Percentiles rank a stretch among this genome's conserved stretches.
Conservation (phyloP, 2,888 invertebrate species). For the Tridacna gigas region DNA sequence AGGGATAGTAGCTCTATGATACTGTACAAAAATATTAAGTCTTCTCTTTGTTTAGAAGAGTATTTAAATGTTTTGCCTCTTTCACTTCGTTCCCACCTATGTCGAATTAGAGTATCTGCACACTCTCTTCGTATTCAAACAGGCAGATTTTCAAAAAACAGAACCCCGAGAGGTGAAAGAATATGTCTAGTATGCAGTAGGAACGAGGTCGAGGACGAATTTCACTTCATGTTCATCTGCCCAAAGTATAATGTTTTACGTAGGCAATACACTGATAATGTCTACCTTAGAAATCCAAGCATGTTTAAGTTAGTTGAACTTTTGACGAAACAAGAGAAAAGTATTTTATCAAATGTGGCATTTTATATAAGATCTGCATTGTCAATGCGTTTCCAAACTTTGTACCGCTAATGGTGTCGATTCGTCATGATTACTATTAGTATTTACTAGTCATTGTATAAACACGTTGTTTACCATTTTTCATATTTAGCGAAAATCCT, state of each 20-base stretch:
- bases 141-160: neutral
- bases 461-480: neutral
- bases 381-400: neutral
- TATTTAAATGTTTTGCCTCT: neutral
- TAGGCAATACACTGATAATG: neutral
- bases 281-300: neutral
- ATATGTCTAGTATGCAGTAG: neutral
- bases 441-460: neutral
- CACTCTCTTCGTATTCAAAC: slow-evolving; percentile 1
- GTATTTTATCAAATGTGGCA: neutral
- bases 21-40: neutral
- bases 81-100: neutral
- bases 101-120: neutral
- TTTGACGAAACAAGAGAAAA: neutral
- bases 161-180: neutral
- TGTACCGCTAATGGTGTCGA: neutral
- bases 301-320: neutral
- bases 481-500: neutral
- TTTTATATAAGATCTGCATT: neutral
- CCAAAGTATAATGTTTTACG: neutral
- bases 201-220: slow-evolving; percentile 1
- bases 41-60: neutral
- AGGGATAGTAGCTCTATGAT: neutral
- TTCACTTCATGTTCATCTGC: neutral
- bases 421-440: neutral